A percentile compares a stretch with the other conserved stretches of the same genome.
These are phyloP conservation scores for Lasioglossum marginatum DNA, from an alignment of 2,888 invertebrate genomes.

Conservation along the genomic window DNA sequence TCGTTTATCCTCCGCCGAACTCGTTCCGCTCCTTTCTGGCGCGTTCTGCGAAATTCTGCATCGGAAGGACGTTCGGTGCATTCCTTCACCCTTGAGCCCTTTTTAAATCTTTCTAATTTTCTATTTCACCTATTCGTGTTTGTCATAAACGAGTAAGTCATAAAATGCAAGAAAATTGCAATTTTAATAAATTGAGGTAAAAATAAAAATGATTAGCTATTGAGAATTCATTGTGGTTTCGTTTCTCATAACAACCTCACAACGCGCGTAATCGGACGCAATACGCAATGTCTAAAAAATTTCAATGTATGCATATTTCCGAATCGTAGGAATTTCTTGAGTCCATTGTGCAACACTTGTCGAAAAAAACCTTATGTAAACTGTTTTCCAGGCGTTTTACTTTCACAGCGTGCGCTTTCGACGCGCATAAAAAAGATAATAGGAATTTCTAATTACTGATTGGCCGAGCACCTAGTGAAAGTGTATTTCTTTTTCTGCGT, in stretches of 20 bases:
- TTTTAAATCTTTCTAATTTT: background rate
- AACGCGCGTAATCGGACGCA: background rate
- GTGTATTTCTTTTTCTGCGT: background rate
- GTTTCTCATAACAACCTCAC: background rate
- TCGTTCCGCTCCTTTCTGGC: background rate
- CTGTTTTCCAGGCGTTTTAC: conserved; percentile 23
- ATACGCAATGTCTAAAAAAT: background rate
- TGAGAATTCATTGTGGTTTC: too few relatives aligned
- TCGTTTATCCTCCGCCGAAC: background rate
- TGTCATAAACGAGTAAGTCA: background rate
- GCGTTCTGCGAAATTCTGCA: background rate
- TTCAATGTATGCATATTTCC: background rate
- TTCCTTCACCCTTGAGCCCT: background rate
- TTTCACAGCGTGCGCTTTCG: conserved; percentile 34
- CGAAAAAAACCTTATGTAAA: conserved; percentile 1
- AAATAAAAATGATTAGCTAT: too few relatives aligned
- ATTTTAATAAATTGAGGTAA: too few relatives aligned
- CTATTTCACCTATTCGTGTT: background rate
- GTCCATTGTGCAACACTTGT: background rate
- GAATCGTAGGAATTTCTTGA: background rate
- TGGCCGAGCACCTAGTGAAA: conserved; percentile 33
- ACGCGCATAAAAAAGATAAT: conserved; percentile 40
- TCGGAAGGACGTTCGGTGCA: background rate
- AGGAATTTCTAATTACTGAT: conserved; percentile 52
- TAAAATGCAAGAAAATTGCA: too few relatives aligned